phyloP scores from a whole-genome alignment of 2,113 vertebrate species.

The Peromyscus maniculatus region DNA sequence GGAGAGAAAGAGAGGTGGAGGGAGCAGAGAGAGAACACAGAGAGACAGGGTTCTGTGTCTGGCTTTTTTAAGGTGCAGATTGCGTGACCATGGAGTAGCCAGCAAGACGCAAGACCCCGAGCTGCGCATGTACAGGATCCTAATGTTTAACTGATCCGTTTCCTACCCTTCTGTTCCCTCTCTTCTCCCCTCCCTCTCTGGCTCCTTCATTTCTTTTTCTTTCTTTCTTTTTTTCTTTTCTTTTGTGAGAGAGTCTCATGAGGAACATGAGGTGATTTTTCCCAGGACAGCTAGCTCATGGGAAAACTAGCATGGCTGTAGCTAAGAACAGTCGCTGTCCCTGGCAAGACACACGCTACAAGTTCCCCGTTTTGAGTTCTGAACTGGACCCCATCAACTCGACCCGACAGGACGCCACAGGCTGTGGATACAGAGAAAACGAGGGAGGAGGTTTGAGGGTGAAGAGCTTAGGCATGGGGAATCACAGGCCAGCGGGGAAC shows the following conservation, averaged over 20 bases:
- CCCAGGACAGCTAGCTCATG: background rate
- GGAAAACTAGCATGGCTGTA: background rate
- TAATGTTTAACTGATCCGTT: background rate
- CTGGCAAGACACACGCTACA: background rate
- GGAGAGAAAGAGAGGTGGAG: no score
- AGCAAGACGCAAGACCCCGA: no score
- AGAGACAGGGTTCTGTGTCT: no score
- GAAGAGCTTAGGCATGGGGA: background rate
- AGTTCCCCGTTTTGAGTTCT: background rate
- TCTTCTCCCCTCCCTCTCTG: background rate
- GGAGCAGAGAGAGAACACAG: no score
- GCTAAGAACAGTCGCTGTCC: background rate
- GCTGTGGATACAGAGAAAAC: background rate
- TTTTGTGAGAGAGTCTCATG: background rate
- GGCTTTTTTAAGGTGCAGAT: no score
- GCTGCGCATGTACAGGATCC: no score
- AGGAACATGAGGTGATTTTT: background rate
- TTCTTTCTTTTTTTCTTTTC: accelerated
- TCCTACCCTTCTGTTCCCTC: background rate
- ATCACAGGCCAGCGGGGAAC: background rate
- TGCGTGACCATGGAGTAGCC: background rate
- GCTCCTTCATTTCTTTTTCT: background rate
- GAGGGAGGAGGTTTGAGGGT: background rate
- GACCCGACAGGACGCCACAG: background rate
- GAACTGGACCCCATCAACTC: no score